Conservation (phyloP, 2,797 vertebrate species). For the Spea hammondii region DNA sequence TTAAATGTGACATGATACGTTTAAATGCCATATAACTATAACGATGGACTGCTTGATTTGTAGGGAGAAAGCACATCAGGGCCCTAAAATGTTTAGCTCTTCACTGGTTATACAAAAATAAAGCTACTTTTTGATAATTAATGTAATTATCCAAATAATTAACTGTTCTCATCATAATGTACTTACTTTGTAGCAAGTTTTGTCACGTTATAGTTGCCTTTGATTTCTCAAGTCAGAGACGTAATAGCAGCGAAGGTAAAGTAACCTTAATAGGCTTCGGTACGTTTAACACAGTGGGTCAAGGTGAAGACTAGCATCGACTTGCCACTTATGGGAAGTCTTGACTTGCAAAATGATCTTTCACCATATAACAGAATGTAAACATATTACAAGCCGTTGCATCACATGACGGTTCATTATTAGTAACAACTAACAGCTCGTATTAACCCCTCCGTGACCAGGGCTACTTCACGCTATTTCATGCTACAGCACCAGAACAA, state of each 20-base stretch:
- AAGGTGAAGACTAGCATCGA: not conserved
- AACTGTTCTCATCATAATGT: conserved; percentile 24
- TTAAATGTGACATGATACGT: too few relatives aligned
- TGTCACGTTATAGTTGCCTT: conserved; percentile 15
- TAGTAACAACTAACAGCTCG: too few relatives aligned
- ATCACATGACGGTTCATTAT: too few relatives aligned
- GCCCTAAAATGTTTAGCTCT: too few relatives aligned
- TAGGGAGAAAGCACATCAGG: too few relatives aligned
- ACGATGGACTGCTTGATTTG: too few relatives aligned
- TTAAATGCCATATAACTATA: too few relatives aligned
- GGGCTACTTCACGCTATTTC: too few relatives aligned
- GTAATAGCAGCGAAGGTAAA: not conserved
- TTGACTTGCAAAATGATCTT: not conserved
- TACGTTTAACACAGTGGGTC: not conserved
- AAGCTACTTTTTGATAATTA: conserved; percentile 10
- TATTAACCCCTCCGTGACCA: too few relatives aligned
- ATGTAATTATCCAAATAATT: conserved; percentile 20
- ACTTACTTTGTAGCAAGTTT: conserved; percentile 10
- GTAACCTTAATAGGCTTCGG: not conserved
- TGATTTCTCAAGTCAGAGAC: conserved; percentile 17
- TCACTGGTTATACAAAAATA: not conserved
- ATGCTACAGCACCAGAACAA: too few relatives aligned
- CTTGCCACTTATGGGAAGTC: conserved; percentile 3
- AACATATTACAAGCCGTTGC: too few relatives aligned
- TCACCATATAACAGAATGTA: too few relatives aligned